Evolutionary conservation across 2,888 invertebrate species (phyloP).

Genomic region (Eretmocerus hayati): DNA sequence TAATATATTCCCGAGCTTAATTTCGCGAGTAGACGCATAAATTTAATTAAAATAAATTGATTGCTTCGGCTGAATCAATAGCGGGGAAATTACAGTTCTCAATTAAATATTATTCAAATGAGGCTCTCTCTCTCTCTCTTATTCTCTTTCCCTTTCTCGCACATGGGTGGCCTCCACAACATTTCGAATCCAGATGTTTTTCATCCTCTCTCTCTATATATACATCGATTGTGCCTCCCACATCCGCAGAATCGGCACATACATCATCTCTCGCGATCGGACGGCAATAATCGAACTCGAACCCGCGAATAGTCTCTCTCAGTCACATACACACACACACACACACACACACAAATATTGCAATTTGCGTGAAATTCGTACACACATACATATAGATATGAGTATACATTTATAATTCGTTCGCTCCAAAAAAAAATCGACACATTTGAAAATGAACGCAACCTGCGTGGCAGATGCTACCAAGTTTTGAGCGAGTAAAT

Average conservation of each 20-base stretch:
- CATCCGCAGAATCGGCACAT: too few species aligned
- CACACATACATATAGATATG: background rate
- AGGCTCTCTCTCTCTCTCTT: background rate
- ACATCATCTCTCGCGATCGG: too few species aligned
- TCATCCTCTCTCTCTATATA: too few species aligned
- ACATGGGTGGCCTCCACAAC: too few species aligned
- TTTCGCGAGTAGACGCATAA: conserved; percentile 1
- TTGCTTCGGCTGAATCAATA: background rate
- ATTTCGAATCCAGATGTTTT: too few species aligned
- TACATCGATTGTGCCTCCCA: too few species aligned
- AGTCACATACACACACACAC: too few species aligned
- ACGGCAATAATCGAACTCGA: too few species aligned
- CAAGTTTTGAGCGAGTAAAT: conserved; percentile 6
- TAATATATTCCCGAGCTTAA: conserved; percentile 1
- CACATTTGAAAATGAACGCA: background rate
- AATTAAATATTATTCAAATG: conserved; percentile 14
- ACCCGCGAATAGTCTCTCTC: too few species aligned
- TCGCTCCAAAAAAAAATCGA: conserved; percentile 11
- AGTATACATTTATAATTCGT: background rate
- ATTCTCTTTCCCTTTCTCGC: background rate
- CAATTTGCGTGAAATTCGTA: too few species aligned
- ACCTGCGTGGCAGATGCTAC: conserved; percentile 7
- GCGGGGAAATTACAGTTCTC: background rate
- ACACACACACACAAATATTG: too few species aligned
- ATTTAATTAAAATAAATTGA: conserved; percentile 12